phyloP scores from a whole-genome alignment of 2,888 invertebrate species.

The Caenorhabditis sp. region DNA sequence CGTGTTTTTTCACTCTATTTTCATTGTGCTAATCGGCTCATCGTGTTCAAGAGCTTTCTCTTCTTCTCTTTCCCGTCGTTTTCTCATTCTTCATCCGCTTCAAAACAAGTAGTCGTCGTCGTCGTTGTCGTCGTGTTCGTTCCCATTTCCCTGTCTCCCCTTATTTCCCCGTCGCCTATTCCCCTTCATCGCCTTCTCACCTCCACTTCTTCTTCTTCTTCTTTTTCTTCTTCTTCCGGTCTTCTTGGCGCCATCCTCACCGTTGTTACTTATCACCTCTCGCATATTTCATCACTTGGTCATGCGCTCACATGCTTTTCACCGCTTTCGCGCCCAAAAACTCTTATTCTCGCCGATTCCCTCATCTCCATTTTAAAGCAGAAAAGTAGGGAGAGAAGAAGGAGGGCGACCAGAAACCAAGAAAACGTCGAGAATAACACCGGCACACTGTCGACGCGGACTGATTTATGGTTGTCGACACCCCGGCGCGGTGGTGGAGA shows the following conservation, averaged over 20 bases:
- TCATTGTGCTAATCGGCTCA: conserved; percentile 43
- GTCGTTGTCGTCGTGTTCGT: conserved; percentile 8
- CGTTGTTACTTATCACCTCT: conserved; percentile 30
- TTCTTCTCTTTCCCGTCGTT: conserved; percentile 3
- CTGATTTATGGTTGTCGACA: conserved; percentile 42
- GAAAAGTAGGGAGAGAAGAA: not conserved
- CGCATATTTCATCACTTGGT: conserved; percentile 29
- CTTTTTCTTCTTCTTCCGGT: too few relatives aligned
- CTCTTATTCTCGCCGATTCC: not conserved
- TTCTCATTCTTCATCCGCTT: conserved; percentile 40
- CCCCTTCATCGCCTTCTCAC: not conserved
- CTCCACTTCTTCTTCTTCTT: too few relatives aligned
- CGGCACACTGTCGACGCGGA: not conserved
- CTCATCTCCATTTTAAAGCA: conserved; percentile 26
- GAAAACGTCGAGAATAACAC: conserved; percentile 22
- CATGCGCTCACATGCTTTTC: conserved; percentile 21
- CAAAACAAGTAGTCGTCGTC: conserved; percentile 52
- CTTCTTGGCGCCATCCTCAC: conserved; percentile 36
- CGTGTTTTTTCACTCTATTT: conserved; percentile 1
- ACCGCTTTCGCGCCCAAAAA: not conserved
- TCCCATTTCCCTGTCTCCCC: conserved; percentile 17
- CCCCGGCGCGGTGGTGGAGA: not conserved
- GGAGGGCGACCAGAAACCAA: conserved; percentile 24
- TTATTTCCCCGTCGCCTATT: not conserved
- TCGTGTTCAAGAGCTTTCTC: conserved; percentile 11